Percentiles rank a stretch among this genome's conserved stretches.
Conservation (phyloP, 2,113 vertebrate species). For the Mirounga angustirostris region DNA sequence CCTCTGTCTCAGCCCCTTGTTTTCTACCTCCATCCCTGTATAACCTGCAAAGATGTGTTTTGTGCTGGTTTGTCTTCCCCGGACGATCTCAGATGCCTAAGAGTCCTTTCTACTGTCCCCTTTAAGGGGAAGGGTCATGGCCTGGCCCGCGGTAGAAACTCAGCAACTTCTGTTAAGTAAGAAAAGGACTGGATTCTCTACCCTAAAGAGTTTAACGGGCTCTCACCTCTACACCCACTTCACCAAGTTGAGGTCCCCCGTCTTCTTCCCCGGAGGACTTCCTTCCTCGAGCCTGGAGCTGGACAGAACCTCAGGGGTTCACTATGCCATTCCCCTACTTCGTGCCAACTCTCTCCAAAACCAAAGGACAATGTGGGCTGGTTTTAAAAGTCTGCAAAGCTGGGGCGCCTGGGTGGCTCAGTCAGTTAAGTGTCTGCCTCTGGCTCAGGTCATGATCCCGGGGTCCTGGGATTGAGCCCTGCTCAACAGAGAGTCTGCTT, state of each 20-base stretch:
- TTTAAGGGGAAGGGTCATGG: not conserved
- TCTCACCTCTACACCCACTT: not conserved
- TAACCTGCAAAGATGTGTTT: rapidly evolving
- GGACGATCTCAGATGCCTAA: not conserved
- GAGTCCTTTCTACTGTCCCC: not conserved
- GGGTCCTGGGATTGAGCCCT: not conserved
- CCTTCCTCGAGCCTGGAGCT: not conserved
- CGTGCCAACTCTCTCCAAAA: rapidly evolving
- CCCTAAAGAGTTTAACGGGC: rapidly evolving
- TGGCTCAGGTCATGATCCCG: not conserved
- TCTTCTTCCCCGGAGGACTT: not conserved
- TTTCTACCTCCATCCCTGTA: not conserved
- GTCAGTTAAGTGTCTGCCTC: not conserved
- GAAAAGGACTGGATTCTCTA: not conserved
- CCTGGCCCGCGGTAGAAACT: not conserved
- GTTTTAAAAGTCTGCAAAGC: not conserved
- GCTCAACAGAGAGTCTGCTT: not conserved
- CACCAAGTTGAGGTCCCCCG: not conserved
- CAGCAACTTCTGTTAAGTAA: not conserved
- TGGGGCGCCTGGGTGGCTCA: not conserved
- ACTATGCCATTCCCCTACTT: not conserved
- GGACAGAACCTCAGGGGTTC: not conserved
- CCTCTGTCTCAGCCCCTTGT: rapidly evolving
- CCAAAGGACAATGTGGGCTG: too few species aligned
- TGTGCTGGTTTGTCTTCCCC: not conserved